Conservation (phyloP, 1,140 invertebrate genomes). For the Oscheius sp. region DNA sequence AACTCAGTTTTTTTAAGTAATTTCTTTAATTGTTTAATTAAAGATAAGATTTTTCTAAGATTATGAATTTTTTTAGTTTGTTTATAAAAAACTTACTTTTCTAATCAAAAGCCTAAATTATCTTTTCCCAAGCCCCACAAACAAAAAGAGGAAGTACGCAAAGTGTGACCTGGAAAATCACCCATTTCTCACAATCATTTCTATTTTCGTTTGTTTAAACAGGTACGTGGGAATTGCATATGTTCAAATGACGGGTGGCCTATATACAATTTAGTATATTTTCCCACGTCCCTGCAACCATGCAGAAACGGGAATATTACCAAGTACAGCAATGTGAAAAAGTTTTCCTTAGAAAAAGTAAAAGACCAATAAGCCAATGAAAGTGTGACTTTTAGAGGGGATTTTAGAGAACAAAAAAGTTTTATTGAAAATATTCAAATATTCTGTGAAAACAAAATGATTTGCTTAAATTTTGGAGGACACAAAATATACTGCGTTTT, state of each 20-base stretch:
- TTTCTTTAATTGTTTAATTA: background rate
- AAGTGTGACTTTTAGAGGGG: background rate
- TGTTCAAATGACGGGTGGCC: background rate
- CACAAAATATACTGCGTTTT: background rate
- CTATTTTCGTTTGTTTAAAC: background rate
- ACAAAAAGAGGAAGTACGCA: background rate
- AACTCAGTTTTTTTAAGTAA: background rate
- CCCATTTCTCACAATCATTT: background rate
- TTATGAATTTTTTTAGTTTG: background rate
- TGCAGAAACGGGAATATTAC: no score
- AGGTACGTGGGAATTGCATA: background rate
- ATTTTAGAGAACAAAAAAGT: background rate
- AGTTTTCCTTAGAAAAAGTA: no score
- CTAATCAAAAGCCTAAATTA: background rate
- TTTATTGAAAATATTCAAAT: background rate
- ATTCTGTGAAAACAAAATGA: background rate
- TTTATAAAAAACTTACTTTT: background rate
- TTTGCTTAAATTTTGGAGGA: background rate
- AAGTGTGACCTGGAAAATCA: background rate
- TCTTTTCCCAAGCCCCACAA: no score
- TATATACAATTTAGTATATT: background rate
- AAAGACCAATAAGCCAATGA: no score
- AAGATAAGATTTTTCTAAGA: background rate
- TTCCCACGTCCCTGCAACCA: no score
- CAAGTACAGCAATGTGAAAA: no score